Percentiles rank a stretch among this genome's conserved stretches.
Evolutionary conservation across 2,113 vertebrate species (phyloP).

Genomic region (Ptyas mucosa): DNA sequence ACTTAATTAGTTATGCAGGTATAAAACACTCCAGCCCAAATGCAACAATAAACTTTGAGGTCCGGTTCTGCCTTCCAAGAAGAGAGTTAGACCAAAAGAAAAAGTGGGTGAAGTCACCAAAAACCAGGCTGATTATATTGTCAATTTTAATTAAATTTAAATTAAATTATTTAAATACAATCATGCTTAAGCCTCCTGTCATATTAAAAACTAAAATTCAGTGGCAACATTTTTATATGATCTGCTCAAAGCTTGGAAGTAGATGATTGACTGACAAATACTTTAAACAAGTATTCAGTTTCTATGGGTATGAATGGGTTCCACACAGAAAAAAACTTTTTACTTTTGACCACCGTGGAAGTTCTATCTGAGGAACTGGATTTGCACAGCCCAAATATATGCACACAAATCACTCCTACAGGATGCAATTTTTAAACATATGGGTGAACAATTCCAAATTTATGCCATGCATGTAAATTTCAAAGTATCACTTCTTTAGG

Average conservation of each 20-base stretch:
- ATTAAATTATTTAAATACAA: not conserved
- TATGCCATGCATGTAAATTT: too few species aligned
- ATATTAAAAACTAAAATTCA: not conserved
- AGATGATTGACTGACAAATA: not conserved
- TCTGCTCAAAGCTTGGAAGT: not conserved
- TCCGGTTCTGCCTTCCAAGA: not conserved
- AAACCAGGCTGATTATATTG: not conserved
- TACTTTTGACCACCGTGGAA: not conserved
- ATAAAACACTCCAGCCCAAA: not conserved
- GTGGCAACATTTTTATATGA: not conserved
- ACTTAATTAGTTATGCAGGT: not conserved
- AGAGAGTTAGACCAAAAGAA: not conserved
- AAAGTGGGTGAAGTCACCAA: not conserved
- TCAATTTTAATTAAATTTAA: not conserved
- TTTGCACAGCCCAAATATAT: not conserved
- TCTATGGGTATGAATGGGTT: not conserved
- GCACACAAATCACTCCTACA: not conserved
- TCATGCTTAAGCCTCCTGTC: not conserved
- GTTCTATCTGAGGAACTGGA: not conserved
- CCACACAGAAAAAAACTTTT: not conserved
- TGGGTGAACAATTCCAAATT: not conserved
- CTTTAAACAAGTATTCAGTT: not conserved
- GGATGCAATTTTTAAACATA: not conserved
- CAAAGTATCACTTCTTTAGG: not conserved
- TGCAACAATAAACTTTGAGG: not conserved